phyloP scores from a whole-genome alignment of 1,140 invertebrate genomes.

The Rhagoletis pomonella region DNA sequence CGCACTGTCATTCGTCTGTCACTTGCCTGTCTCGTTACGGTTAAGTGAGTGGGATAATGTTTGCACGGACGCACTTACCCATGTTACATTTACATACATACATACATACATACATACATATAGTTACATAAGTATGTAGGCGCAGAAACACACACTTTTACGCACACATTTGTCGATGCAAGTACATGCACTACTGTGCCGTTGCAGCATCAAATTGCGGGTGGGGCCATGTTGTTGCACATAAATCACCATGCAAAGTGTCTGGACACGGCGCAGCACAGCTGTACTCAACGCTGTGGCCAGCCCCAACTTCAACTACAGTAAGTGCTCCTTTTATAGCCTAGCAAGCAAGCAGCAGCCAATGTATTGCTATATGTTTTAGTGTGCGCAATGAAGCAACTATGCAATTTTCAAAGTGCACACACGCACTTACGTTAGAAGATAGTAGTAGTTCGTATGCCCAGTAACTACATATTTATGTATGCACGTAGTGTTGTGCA shows the following conservation, averaged over 20 bases:
- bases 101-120: not conserved
- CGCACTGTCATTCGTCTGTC: conserved; percentile 39
- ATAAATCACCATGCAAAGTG: conserved; percentile 49
- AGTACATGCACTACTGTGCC: not conserved
- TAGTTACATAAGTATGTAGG: no score
- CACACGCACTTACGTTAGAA: not conserved
- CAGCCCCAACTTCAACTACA: conserved; percentile 27
- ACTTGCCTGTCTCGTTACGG: conserved; percentile 51
- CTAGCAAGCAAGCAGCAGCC: not conserved
- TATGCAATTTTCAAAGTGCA: conserved; percentile 28
- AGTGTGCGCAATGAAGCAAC: conserved; percentile 41
- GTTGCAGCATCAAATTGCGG: not conserved
- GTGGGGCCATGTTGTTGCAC: conserved; percentile 28
- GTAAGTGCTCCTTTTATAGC: not conserved
- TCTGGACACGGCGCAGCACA: conserved; percentile 21
- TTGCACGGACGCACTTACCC: conserved; percentile 37
- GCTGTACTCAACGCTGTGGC: conserved; percentile 44
- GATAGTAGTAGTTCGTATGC: not conserved
- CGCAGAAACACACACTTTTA: not conserved
- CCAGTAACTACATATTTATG: not conserved
- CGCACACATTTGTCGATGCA: not conserved
- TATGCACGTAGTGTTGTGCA: not conserved
- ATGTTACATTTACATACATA: not conserved
- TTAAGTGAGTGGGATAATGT: conserved; percentile 49
- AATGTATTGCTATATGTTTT: conserved; percentile 7